Evolutionary conservation across 2,113 vertebrate genomes (phyloP).

Genomic region (Cercocebus atys): DNA sequence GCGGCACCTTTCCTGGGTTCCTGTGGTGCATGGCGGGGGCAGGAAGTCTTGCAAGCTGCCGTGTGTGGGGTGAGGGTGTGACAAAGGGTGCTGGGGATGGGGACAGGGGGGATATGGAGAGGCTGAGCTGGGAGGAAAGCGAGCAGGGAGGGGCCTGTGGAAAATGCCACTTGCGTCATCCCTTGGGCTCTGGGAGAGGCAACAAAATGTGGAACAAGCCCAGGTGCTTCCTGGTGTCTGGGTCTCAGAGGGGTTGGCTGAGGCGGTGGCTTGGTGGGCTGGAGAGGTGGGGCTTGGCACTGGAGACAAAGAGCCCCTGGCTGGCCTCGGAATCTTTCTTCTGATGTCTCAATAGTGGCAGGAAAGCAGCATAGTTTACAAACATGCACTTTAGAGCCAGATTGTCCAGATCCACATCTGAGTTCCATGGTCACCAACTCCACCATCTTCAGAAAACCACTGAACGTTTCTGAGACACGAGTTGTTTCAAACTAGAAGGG

Average conservation of each 20-base stretch:
- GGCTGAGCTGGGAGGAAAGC: not conserved
- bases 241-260: not conserved
- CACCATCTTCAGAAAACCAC: not conserved
- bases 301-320: not conserved
- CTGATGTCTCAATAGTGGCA: not conserved
- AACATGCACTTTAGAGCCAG: not conserved
- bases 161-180: not conserved
- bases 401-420: not conserved
- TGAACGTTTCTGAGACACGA: not conserved
- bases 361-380: not conserved
- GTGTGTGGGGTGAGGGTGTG: not conserved
- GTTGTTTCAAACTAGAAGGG: not conserved
- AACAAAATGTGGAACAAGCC: not conserved
- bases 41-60: constrained; percentile 8
- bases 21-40: not conserved
- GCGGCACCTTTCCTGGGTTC: not conserved
- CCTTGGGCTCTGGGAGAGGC: not conserved
- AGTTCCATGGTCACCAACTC: not conserved
- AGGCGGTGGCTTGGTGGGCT: too few relatives aligned
- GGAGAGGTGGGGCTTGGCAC: too few relatives aligned
- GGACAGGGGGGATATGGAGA: not conserved
- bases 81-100: not conserved
- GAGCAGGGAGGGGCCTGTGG: not conserved
- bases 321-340: not conserved
- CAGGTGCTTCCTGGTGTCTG: not conserved